Percentiles rank a stretch among this genome's conserved stretches.
phyloP scores from a whole-genome alignment of 2,113 vertebrate genomes.

The Phalacrocorax carbo region DNA sequence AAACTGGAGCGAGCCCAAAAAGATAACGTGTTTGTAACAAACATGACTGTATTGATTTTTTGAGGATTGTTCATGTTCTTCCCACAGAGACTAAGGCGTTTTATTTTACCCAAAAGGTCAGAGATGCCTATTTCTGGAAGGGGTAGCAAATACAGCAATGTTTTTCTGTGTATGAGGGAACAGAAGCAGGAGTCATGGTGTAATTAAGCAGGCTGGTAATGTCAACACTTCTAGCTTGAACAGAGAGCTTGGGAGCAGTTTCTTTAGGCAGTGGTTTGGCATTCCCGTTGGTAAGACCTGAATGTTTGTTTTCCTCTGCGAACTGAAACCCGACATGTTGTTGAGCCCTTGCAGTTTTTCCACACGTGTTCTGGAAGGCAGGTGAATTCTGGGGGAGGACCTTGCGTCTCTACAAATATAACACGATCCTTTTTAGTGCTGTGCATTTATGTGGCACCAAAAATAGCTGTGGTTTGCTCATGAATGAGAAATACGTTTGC shows the following conservation, averaged over 20 bases:
- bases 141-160: neutral
- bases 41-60: neutral
- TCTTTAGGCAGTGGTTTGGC: neutral
- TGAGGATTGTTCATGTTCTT: neutral
- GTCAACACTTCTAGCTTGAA: neutral
- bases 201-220: neutral
- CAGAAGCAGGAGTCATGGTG: neutral
- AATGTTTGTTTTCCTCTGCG: neutral
- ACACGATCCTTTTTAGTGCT: accelerated
- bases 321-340: neutral
- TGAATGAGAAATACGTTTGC: neutral
- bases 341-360: neutral
- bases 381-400: neutral
- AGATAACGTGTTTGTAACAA: neutral
- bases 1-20: neutral
- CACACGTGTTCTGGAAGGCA: neutral
- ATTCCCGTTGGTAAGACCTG: neutral
- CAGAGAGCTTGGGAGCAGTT: neutral
- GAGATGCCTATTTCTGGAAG: neutral
- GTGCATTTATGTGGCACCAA: neutral
- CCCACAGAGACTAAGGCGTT: neutral
- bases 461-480: neutral
- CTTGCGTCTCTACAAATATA: neutral
- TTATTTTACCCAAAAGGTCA: neutral
- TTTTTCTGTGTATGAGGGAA: neutral